Evolutionary conservation across 2,797 vertebrate genomes (phyloP).

Genomic region (Ctenopoma multispine): DNA sequence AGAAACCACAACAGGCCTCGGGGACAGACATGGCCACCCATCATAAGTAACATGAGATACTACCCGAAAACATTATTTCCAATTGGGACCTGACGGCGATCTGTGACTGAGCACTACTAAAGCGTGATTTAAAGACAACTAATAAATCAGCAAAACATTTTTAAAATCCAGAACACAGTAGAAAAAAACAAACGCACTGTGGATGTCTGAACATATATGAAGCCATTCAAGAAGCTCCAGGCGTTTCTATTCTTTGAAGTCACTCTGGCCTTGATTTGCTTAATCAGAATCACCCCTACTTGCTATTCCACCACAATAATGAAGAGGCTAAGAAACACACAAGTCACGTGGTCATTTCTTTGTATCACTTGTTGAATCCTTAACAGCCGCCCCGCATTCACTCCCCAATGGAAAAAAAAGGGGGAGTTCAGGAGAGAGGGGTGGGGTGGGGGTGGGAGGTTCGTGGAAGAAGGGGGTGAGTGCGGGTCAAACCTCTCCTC

Average conservation of each 20-base stretch:
- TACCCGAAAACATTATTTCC: constrained; percentile 66
- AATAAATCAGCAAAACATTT: constrained; percentile 32
- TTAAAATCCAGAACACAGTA: background rate
- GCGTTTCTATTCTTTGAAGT: constrained; percentile 65
- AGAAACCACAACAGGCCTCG: constrained; percentile 72
- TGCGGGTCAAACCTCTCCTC: constrained; percentile 76
- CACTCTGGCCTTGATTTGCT: constrained; percentile 66
- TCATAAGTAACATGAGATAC: constrained; percentile 68
- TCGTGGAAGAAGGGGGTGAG: constrained; percentile 43
- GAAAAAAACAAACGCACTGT: background rate
- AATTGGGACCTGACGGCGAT: constrained; percentile 50
- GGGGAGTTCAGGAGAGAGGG: constrained; percentile 41
- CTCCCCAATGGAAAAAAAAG: constrained; percentile 54
- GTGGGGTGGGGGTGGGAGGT: constrained; percentile 29
- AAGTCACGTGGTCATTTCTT: constrained; percentile 80
- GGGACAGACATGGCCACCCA: constrained; percentile 69
- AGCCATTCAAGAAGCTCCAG: constrained; percentile 16
- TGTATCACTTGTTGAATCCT: constrained; percentile 86
- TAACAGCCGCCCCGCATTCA: constrained; percentile 80
- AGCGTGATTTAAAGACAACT: constrained; percentile 30
- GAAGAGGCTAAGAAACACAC: constrained; percentile 79
- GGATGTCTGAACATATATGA: constrained; percentile 15
- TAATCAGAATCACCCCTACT: constrained; percentile 78
- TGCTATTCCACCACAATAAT: constrained; percentile 80
- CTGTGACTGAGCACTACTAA: constrained; percentile 20